phyloP scores from a whole-genome alignment of 2,113 vertebrate genomes.

The Peromyscus leucopus region DNA sequence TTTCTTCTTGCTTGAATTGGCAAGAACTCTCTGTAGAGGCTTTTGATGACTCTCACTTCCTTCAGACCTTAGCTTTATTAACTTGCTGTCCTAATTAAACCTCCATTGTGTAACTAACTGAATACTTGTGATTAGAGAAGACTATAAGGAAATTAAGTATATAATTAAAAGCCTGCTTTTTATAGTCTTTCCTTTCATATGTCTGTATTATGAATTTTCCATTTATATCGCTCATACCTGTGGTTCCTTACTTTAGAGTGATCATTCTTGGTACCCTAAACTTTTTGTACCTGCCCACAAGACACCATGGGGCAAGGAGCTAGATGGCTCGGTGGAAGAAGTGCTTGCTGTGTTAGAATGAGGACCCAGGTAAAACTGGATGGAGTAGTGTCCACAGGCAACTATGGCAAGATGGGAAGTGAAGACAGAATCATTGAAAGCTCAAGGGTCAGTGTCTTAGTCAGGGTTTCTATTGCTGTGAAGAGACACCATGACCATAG shows the following conservation, averaged over 20 bases:
- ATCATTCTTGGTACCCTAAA: background rate
- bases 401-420: too few relatives aligned
- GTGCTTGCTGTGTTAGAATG: background rate
- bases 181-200: background rate
- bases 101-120: background rate
- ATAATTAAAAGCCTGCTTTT: conserved; percentile 36
- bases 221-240: background rate
- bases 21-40: conserved; percentile 52
- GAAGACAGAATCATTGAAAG: background rate
- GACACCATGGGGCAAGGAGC: background rate
- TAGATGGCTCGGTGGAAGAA: background rate
- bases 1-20: conserved; percentile 12
- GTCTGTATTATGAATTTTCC: background rate
- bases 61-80: conserved; percentile 18
- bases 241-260: background rate
- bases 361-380: too few relatives aligned
- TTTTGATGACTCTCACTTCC: conserved; percentile 48
- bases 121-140: background rate
- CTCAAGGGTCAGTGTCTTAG: background rate
- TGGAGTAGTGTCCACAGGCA: too few relatives aligned
- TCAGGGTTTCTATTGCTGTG: background rate
- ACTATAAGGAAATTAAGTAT: background rate
- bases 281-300: background rate
- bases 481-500: background rate
- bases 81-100: background rate